Conservation (phyloP, 2,888 invertebrate genomes). For the Diplolepis rosae region DNA sequence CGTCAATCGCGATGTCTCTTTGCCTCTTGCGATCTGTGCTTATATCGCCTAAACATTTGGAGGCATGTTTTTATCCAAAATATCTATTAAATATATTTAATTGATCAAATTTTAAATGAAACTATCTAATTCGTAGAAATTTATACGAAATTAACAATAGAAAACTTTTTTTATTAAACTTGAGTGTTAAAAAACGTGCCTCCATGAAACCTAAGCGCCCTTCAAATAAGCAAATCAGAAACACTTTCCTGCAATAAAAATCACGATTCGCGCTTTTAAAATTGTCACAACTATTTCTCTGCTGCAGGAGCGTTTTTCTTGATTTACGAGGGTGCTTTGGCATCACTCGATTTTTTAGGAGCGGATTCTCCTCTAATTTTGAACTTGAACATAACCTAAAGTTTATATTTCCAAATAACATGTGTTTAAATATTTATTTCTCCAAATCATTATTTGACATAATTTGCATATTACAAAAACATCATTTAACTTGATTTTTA, state of each 20-base stretch:
- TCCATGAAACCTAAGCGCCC: background rate
- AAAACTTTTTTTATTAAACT: background rate
- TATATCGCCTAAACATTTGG: background rate
- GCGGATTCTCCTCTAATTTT: conserved; percentile 1
- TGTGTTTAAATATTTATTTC: no score
- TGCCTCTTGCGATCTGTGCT: background rate
- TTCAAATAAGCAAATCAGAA: conserved; percentile 3
- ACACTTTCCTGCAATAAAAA: background rate
- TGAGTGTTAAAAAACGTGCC: background rate
- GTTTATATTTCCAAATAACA: no score
- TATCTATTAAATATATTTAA: background rate
- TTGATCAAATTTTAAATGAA: background rate
- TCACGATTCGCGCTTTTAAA: conserved; percentile 13
- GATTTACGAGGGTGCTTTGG: background rate
- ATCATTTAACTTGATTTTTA: no score
- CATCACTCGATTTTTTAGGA: background rate
- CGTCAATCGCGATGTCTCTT: background rate
- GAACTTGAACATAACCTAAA: no score
- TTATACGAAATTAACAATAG: background rate
- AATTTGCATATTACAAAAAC: no score
- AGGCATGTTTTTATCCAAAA: background rate
- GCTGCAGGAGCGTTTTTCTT: background rate
- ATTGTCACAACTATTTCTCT: conserved; percentile 4
- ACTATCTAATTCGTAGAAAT: background rate
- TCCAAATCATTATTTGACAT: no score